Percentiles rank a stretch among this genome's conserved stretches.
Evolutionary conservation across 2,113 vertebrate species (phyloP).

Genomic region (Percopsis transmontana): DNA sequence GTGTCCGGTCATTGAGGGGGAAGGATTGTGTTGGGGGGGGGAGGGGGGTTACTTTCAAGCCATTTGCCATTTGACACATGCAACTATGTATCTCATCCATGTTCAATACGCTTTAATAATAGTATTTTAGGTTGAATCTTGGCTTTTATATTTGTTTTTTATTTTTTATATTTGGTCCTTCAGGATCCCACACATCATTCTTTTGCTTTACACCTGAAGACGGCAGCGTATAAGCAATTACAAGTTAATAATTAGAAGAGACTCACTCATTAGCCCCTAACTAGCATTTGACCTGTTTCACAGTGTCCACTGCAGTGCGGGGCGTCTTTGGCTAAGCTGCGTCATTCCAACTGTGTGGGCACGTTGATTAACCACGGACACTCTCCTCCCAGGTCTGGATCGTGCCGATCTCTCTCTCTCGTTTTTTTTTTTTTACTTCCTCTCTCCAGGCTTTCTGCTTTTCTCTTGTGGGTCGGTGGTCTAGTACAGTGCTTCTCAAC

Average conservation of each 20-base stretch:
- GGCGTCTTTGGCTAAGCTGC: conserved; percentile 29
- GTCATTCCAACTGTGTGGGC: conserved; percentile 34
- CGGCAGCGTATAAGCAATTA: conserved; percentile 39
- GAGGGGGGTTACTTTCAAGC: no score
- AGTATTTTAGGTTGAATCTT: no score
- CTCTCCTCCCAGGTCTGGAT: conserved; percentile 19
- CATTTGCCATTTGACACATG: no score
- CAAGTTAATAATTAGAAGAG: conserved; percentile 15
- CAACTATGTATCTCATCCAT: no score
- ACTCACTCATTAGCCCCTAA: conserved; percentile 21
- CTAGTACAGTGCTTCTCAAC: neutral
- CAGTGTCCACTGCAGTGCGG: conserved; percentile 54
- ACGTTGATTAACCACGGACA: neutral
- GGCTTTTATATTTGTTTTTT: no score
- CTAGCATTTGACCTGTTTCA: conserved; percentile 55
- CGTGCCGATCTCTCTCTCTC: no score
- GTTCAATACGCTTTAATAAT: no score
- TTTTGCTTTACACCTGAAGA: conserved; percentile 51
- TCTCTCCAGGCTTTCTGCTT: no score
- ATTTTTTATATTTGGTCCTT: no score
- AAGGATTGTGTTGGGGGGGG: neutral
- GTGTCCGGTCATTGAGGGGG: conserved; percentile 14
- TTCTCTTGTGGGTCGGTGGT: conserved; percentile 12
- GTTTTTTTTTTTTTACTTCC: no score
- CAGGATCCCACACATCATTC: no score